Percentiles rank a stretch among this genome's conserved stretches.
phyloP scores from a whole-genome alignment of 2,888 invertebrate species.

The Mimachlamys varia region DNA sequence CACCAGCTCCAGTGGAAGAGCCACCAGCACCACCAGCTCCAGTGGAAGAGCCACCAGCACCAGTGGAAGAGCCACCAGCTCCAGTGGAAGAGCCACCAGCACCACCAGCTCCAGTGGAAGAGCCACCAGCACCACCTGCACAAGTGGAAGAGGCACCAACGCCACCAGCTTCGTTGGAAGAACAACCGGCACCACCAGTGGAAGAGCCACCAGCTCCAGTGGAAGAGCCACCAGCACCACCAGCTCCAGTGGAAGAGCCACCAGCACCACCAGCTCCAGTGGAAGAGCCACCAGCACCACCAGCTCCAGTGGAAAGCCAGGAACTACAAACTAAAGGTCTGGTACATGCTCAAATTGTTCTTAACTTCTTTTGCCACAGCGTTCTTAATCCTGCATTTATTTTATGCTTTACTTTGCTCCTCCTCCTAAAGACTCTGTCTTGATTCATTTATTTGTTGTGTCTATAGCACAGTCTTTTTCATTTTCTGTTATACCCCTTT shows the following conservation, averaged over 20 bases:
- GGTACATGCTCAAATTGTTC: not conserved
- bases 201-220: slow-evolving; percentile 8
- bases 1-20: not conserved
- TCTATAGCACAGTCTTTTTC: too few relatives aligned
- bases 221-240: slow-evolving; percentile 2
- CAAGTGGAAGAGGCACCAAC: not conserved
- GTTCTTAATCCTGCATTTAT: not conserved
- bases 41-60: slow-evolving; percentile 11
- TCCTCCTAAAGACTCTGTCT: too few relatives aligned
- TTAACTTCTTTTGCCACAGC: not conserved
- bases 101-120: not conserved
- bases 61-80: slow-evolving; percentile 5
- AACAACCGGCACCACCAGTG: not conserved
- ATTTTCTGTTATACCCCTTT: too few relatives aligned
- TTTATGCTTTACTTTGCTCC: not conserved
- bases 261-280: not conserved
- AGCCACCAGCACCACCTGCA: not conserved
- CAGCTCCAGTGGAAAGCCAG: not conserved
- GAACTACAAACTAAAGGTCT: not conserved
- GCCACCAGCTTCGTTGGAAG: not conserved
- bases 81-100: slow-evolving; percentile 9
- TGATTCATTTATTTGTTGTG: too few relatives aligned
- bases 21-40: slow-evolving; percentile 13
- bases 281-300: not conserved
- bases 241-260: not conserved